phyloP scores from a whole-genome alignment of 2,888 invertebrate species.

The Apamea epomidion region DNA sequence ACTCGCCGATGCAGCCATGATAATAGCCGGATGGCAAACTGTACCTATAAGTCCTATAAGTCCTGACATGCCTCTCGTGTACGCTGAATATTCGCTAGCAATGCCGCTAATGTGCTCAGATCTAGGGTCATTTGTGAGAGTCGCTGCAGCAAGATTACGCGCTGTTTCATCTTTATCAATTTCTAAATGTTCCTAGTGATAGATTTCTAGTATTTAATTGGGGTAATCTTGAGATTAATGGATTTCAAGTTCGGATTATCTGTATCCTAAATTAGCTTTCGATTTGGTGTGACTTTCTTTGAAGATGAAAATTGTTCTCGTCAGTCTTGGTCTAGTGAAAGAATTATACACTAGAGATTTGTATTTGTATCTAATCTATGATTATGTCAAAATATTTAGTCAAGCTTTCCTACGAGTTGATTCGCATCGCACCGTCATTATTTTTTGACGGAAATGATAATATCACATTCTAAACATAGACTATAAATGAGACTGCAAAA shows the following conservation, averaged over 20 bases:
- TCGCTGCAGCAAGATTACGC: conserved; percentile 39
- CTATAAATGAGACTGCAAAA: conserved; percentile 29
- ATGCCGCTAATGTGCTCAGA: conserved; percentile 53
- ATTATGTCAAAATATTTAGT: conserved; percentile 39
- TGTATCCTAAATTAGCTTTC: conserved; percentile 21
- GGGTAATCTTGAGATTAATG: conserved; percentile 27
- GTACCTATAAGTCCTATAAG: conserved; percentile 56
- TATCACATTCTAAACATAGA: conserved; percentile 42
- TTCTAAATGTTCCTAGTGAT: conserved; percentile 48
- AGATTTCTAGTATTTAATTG: conserved; percentile 36
- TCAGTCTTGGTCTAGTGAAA: not conserved
- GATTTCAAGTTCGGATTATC: conserved; percentile 14
- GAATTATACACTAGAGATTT: not conserved
- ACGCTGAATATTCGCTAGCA: conserved; percentile 40
- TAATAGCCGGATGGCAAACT: conserved; percentile 60
- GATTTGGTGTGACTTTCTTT: conserved; percentile 17
- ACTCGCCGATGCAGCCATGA: conserved; percentile 60
- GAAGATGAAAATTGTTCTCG: not conserved
- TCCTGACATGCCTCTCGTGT: conserved; percentile 43
- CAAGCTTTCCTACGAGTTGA: conserved; percentile 12
- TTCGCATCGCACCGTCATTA: conserved; percentile 15
- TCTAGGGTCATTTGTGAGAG: conserved; percentile 57
- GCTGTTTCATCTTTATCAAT: conserved; percentile 46
- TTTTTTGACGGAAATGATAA: conserved; percentile 44
- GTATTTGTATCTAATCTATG: conserved; percentile 10